Evolutionary conservation across 2,888 invertebrate genomes (phyloP).

Genomic region (Orchesella flavescens): DNA sequence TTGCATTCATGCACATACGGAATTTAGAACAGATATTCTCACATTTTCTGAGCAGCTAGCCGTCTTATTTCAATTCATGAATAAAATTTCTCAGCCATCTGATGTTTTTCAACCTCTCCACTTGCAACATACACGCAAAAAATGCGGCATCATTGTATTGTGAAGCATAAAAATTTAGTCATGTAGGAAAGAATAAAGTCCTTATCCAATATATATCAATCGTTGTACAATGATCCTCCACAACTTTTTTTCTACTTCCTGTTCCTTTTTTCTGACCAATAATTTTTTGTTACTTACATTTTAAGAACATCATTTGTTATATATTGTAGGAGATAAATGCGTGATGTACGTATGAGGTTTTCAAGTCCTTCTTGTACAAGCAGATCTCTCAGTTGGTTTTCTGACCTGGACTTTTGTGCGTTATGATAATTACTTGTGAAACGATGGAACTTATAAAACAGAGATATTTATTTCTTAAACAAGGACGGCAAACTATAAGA

Average conservation of each 20-base stretch:
- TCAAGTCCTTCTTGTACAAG: no score
- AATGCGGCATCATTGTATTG: background rate
- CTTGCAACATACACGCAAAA: constrained; percentile 50
- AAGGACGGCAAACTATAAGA: no score
- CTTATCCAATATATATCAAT: constrained; percentile 17
- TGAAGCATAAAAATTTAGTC: constrained; percentile 24
- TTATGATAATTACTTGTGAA: no score
- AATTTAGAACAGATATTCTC: constrained; percentile 8
- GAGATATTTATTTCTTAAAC: no score
- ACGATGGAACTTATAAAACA: no score
- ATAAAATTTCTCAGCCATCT: background rate
- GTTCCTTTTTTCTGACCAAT: background rate
- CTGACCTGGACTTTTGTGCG: no score
- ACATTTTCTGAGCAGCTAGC: constrained; percentile 28
- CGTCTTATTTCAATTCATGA: background rate
- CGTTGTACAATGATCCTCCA: background rate
- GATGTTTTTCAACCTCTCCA: background rate
- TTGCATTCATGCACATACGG: constrained; percentile 22
- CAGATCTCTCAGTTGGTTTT: no score
- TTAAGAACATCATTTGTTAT: constrained; percentile 22
- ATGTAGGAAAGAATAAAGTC: constrained; percentile 27
- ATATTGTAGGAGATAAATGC: no score
- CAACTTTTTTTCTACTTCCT: background rate
- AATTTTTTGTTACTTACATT: background rate
- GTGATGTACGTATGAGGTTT: no score